Percentiles rank a stretch among this genome's conserved stretches.
Evolutionary conservation across 2,888 invertebrate species (phyloP).

Genomic region (Agriopis leucophaearia): DNA sequence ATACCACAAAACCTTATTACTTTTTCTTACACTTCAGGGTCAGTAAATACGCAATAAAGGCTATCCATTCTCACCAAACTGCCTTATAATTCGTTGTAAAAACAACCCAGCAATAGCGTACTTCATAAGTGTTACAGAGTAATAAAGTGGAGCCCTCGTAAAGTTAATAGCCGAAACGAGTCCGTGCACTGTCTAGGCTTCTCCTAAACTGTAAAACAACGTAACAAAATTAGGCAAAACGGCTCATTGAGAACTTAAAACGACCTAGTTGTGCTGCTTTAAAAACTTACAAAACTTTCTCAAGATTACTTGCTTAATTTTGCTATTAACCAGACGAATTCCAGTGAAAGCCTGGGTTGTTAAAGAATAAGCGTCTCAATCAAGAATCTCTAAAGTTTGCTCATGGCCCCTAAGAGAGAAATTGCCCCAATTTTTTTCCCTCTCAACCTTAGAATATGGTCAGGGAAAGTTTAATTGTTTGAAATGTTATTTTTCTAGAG

Average conservation of each 20-base stretch:
- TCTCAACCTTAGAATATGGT: slow-evolving; percentile 46
- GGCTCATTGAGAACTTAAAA: slow-evolving; percentile 20
- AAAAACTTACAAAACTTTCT: slow-evolving; percentile 44
- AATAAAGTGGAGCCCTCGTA: slow-evolving; percentile 26
- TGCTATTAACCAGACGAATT: slow-evolving; percentile 49
- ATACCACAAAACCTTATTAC: no score
- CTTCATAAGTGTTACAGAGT: slow-evolving; percentile 29
- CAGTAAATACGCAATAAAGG: neutral
- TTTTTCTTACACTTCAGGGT: slow-evolving; percentile 1
- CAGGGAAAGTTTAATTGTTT: slow-evolving; percentile 64
- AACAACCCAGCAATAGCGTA: slow-evolving; percentile 12
- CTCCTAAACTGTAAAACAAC: slow-evolving; percentile 26
- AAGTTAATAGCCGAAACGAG: slow-evolving; percentile 24
- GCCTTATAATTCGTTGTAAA: slow-evolving; percentile 28
- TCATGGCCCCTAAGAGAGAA: slow-evolving; percentile 43
- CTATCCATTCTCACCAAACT: slow-evolving; percentile 14
- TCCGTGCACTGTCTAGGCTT: slow-evolving; percentile 23
- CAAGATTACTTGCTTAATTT: slow-evolving; percentile 48
- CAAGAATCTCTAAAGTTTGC: slow-evolving; percentile 49
- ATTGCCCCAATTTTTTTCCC: slow-evolving; percentile 54
- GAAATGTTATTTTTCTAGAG: slow-evolving; percentile 57
- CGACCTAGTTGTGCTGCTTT: slow-evolving; percentile 13
- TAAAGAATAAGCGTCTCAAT: slow-evolving; percentile 52
- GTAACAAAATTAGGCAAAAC: slow-evolving; percentile 29
- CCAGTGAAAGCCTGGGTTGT: slow-evolving; percentile 43